Percentiles rank a stretch among this genome's conserved stretches.
Conservation (phyloP, 2,797 vertebrate genomes). For the Gallinago nigripennis region DNA sequence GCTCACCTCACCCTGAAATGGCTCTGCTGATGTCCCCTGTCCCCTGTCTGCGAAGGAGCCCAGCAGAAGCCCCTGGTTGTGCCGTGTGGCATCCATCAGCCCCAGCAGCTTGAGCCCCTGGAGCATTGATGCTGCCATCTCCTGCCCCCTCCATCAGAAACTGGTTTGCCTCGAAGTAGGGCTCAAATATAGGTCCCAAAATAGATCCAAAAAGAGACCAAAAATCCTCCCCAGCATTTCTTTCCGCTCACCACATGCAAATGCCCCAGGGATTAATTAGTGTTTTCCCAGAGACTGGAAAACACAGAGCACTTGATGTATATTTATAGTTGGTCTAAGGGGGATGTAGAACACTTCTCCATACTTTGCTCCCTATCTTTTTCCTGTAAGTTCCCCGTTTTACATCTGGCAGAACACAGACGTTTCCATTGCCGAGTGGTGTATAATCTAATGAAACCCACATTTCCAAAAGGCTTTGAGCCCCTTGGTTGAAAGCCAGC, state of each 20-base stretch:
- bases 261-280: background rate
- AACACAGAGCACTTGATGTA: background rate
- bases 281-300: background rate
- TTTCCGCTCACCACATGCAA: background rate
- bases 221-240: background rate
- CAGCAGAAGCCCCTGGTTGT: background rate
- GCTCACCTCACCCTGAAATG: background rate
- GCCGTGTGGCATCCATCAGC: background rate
- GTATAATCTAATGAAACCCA: background rate
- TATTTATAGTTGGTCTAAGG: background rate
- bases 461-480: background rate
- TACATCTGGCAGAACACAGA: background rate
- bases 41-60: too few relatives aligned
- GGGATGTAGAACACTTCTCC: background rate
- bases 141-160: background rate
- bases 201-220: background rate
- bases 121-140: background rate
- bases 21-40: background rate
- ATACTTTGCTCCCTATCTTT: background rate
- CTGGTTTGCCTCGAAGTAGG: background rate
- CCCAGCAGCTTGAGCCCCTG: background rate
- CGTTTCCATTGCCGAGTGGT: background rate
- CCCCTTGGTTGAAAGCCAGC: background rate
- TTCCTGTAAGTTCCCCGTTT: background rate
- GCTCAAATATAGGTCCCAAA: background rate